phyloP scores from a whole-genome alignment of 2,113 vertebrate species.

The Phasianus colchicus region DNA sequence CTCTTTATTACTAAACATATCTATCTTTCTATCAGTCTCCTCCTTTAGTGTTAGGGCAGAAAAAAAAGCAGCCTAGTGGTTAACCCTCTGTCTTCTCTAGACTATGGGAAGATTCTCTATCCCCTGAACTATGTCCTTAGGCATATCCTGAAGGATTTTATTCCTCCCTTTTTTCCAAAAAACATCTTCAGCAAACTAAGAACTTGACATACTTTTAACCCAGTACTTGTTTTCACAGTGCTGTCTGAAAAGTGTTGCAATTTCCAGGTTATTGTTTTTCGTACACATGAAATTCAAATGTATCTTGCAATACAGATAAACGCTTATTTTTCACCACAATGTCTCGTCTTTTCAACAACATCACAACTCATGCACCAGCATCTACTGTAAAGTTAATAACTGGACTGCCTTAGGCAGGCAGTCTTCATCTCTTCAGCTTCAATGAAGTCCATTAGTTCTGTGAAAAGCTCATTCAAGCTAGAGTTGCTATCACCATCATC shows the following conservation, averaged over 20 bases:
- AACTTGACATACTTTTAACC: neutral
- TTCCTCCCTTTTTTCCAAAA: neutral
- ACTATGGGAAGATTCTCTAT: neutral
- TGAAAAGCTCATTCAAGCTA: neutral
- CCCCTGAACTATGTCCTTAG: neutral
- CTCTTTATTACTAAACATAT: neutral
- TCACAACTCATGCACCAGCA: neutral
- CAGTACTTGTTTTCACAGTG: neutral
- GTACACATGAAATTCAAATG: neutral
- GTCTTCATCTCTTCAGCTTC: neutral
- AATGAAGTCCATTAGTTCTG: neutral
- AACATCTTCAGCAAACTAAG: neutral
- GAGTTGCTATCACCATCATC: neutral
- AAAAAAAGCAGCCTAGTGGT: neutral
- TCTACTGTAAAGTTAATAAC: neutral
- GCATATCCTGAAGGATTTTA: neutral
- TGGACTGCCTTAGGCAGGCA: neutral
- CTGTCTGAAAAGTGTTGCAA: neutral
- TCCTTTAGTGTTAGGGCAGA: neutral
- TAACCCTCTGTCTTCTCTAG: neutral
- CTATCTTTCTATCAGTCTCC: neutral
- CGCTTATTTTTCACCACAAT: neutral
- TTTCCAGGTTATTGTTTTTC: conserved; percentile 14
- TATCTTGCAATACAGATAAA: conserved; percentile 7
- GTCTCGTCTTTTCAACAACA: neutral